These are phyloP conservation scores for Drosophila subpulchrella DNA, from an alignment of 1,140 invertebrate species.

Conservation along the genomic window DNA sequence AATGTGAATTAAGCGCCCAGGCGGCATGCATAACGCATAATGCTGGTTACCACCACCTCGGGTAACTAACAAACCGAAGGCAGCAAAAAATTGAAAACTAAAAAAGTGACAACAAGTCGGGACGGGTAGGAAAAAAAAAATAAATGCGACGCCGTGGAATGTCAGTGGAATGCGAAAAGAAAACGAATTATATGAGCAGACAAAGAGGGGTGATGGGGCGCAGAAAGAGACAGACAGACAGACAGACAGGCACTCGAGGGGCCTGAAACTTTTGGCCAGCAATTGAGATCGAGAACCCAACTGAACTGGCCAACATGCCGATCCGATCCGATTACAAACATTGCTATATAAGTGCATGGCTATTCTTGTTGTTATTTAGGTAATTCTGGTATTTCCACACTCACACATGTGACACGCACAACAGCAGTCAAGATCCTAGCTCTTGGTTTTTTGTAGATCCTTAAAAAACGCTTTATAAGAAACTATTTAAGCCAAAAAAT, in stretches of 20 bases:
- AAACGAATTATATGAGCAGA: slow-evolving; percentile 53
- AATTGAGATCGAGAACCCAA: slow-evolving; percentile 43
- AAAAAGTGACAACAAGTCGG: slow-evolving; percentile 18
- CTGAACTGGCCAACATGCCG: slow-evolving; percentile 37
- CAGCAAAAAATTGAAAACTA: neutral
- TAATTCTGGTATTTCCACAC: slow-evolving; percentile 65
- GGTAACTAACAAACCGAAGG: neutral
- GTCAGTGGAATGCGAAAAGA: slow-evolving; percentile 76
- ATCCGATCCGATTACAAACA: slow-evolving; percentile 55
- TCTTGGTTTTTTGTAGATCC: neutral
- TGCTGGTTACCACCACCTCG: slow-evolving; percentile 13
- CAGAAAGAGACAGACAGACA: slow-evolving; percentile 10
- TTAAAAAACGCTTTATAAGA: neutral
- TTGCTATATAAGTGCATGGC: slow-evolving; percentile 42
- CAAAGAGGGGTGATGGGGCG: slow-evolving; percentile 21
- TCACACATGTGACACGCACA: slow-evolving; percentile 21
- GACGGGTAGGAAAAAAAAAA: slow-evolving; percentile 7
- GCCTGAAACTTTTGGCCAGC: slow-evolving; percentile 50
- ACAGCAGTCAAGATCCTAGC: slow-evolving; percentile 3
- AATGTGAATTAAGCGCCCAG: slow-evolving; percentile 67
- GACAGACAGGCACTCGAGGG: slow-evolving; percentile 5
- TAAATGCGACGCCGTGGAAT: slow-evolving; percentile 67
- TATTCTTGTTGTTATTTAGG: slow-evolving; percentile 56
- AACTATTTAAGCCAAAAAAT: too few relatives aligned
- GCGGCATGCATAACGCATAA: slow-evolving; percentile 61